phyloP scores from a whole-genome alignment of 2,888 invertebrate species.

The Macrophya alboannulata region DNA sequence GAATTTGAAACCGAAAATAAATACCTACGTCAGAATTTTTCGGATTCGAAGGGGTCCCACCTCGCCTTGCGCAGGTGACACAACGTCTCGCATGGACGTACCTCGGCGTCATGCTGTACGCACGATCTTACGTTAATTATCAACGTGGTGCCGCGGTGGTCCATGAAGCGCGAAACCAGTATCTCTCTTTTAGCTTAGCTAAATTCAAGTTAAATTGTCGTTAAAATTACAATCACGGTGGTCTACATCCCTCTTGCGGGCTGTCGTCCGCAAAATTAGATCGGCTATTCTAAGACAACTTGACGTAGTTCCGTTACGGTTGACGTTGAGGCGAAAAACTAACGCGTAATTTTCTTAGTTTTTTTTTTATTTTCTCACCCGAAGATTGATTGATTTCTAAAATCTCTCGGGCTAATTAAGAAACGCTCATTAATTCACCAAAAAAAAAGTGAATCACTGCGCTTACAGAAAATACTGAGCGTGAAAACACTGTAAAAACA shows the following conservation, averaged over 20 bases:
- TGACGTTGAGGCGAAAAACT: constrained; percentile 22
- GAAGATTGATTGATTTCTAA: constrained; percentile 6
- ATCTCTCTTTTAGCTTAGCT: constrained; percentile 73
- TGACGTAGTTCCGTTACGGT: constrained; percentile 32
- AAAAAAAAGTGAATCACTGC: neutral
- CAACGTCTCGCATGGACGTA: constrained; percentile 40
- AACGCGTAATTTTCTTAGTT: neutral
- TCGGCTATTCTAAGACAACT: constrained; percentile 77
- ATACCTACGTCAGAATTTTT: neutral
- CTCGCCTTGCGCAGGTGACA: constrained; percentile 65
- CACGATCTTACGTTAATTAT: constrained; percentile 75
- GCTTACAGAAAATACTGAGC: neutral
- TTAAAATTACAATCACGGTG: constrained; percentile 80
- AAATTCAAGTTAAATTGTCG: constrained; percentile 79
- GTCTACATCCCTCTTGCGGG: constrained; percentile 65
- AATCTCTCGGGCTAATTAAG: neutral
- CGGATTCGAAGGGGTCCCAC: constrained; percentile 55
- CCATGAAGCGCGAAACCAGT: constrained; percentile 78
- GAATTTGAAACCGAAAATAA: constrained; percentile 35
- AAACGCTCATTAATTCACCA: neutral
- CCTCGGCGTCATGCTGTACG: constrained; percentile 53
- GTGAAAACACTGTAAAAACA: neutral
- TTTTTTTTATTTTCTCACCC: neutral
- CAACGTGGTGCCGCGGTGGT: constrained; percentile 72
- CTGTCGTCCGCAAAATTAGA: constrained; percentile 77